Conservation (phyloP, 2,888 invertebrate species). For the Gastracanthus pulcherrimus region DNA sequence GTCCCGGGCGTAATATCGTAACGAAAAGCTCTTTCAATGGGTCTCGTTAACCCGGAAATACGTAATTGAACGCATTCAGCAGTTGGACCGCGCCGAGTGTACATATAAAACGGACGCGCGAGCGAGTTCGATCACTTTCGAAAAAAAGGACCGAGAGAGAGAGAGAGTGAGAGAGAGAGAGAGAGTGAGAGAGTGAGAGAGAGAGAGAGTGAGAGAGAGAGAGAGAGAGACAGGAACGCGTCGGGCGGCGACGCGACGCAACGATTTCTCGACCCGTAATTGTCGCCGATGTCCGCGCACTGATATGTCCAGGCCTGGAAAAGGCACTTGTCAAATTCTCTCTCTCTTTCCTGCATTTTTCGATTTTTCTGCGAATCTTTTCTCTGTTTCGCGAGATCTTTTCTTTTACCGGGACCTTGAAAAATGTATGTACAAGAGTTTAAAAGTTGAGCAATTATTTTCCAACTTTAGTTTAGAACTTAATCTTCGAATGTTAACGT, state of each 20-base stretch:
- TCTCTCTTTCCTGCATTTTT: not conserved
- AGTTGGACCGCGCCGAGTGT: not conserved
- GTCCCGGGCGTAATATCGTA: constrained; percentile 35
- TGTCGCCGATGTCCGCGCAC: constrained; percentile 9
- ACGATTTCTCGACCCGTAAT: constrained; percentile 28
- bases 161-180: not conserved
- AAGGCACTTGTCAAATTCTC: constrained; percentile 27
- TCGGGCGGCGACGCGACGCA: too few species aligned
- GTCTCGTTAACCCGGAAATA: constrained; percentile 58
- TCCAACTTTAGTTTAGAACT: too few species aligned
- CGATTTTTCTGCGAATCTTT: not conserved
- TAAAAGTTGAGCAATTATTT: too few species aligned
- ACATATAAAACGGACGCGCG: constrained; percentile 19
- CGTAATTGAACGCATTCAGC: constrained; percentile 56
- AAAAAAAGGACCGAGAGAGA: not conserved
- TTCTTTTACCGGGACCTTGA: not conserved
- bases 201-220: not conserved
- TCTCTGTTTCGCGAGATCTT: not conserved
- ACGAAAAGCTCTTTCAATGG: constrained; percentile 55
- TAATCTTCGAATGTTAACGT: too few species aligned
- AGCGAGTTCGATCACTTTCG: constrained; percentile 17
- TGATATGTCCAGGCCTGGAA: not conserved
- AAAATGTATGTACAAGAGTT: too few species aligned
- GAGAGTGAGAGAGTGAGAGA: not conserved
- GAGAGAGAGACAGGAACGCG: not conserved